Conservation (phyloP, 2,888 invertebrate species). For the Sicus ferrugineus region DNA sequence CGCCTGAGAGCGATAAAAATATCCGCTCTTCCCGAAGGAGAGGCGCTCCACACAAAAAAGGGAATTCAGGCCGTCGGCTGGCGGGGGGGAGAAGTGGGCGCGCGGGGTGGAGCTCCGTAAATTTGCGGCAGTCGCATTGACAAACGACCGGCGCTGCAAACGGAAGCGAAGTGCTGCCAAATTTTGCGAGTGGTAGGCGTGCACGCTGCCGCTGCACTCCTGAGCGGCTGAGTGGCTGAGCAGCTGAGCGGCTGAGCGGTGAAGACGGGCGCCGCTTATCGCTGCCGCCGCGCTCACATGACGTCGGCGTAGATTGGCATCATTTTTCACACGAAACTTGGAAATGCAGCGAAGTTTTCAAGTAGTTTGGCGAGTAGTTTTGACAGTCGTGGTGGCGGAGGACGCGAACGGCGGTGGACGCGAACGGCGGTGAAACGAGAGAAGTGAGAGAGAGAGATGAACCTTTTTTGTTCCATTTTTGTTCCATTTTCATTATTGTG, state of each 20-base stretch:
- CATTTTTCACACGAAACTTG: conserved; percentile 25
- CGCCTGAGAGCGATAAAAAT: conserved; percentile 7
- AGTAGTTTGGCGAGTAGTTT: conserved; percentile 15
- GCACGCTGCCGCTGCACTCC: conserved; percentile 1
- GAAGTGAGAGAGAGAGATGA: not conserved
- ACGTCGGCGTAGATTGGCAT: conserved; percentile 24
- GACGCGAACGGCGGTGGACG: not conserved
- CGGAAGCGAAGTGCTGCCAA: conserved; percentile 23
- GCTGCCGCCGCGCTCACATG: conserved; percentile 1
- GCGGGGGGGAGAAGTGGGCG: not conserved
- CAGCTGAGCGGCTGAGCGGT: not conserved
- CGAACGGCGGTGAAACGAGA: not conserved
- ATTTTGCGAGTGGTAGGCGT: conserved; percentile 29
- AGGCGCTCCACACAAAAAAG: not conserved
- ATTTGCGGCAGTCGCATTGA: conserved; percentile 26
- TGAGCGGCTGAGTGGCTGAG: not conserved
- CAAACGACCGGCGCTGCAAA: conserved; percentile 29
- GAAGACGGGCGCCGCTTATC: conserved; percentile 7
- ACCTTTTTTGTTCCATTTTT: not conserved
- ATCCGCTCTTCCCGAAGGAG: not conserved
- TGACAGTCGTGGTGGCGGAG: not conserved
- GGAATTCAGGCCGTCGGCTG: not conserved
- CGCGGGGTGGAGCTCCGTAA: conserved; percentile 22
- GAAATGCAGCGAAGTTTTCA: conserved; percentile 11
- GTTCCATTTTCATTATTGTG: not conserved